Percentiles rank a stretch among this genome's conserved stretches.
These are phyloP conservation scores for Hycleus cichorii DNA, from an alignment of 1,140 invertebrate genomes.

Conservation along the genomic window DNA sequence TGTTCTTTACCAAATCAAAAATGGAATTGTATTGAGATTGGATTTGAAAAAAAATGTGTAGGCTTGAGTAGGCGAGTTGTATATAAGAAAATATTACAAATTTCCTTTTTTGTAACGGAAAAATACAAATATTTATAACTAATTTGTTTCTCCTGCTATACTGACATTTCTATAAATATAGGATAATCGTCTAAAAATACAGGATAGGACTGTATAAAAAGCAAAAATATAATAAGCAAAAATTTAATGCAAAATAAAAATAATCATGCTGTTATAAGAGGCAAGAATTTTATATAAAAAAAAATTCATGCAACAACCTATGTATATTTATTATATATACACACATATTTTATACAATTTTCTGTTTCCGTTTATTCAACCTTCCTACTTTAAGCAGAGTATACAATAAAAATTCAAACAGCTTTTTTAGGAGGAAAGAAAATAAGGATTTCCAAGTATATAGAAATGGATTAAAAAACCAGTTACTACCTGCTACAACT, in stretches of 20 bases:
- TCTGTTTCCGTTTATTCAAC: conserved; percentile 17
- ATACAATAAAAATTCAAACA: conserved; percentile 25
- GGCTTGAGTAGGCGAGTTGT: too few species aligned
- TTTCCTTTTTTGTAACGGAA: too few species aligned
- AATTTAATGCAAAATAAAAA: conserved; percentile 29
- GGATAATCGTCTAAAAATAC: background rate
- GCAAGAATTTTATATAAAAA: conserved; percentile 11
- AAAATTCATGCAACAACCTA: conserved; percentile 1
- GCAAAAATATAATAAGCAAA: conserved; percentile 20
- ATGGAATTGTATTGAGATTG: too few species aligned
- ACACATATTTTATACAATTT: background rate
- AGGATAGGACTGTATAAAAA: conserved; percentile 20
- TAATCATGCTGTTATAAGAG: conserved; percentile 30
- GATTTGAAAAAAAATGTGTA: too few species aligned
- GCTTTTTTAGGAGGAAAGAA: conserved; percentile 29
- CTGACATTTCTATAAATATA: background rate
- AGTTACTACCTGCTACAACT: conserved; percentile 31
- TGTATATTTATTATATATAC: conserved; percentile 3
- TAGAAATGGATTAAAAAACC: conserved; percentile 29
- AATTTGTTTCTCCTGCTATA: too few species aligned
- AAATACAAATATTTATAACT: too few species aligned
- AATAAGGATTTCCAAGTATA: conserved; percentile 31
- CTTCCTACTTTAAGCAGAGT: conserved; percentile 24
- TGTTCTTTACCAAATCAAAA: too few species aligned
- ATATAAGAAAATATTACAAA: too few species aligned